A percentile compares a stretch with the other conserved stretches of the same genome.
Conservation (phyloP, 2,888 invertebrate genomes). For the Pogonocherus hispidulus region DNA sequence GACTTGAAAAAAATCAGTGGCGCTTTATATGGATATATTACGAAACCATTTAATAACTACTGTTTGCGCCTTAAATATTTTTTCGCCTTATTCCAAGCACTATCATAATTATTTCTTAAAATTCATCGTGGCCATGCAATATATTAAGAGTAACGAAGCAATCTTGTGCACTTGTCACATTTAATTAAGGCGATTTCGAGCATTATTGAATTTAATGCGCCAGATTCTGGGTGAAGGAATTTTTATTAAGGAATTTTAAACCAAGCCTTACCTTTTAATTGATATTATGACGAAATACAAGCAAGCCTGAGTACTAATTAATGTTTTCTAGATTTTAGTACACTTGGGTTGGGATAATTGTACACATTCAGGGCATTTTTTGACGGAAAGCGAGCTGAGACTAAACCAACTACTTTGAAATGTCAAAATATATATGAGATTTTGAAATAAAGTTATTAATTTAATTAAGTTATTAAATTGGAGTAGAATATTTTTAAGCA, state of each 20-base stretch:
- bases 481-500: too few species aligned
- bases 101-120: slow-evolving; percentile 5
- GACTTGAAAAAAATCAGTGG: too few species aligned
- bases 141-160: slow-evolving; percentile 8
- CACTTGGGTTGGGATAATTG: neutral
- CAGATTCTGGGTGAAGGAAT: slow-evolving; percentile 7
- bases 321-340: neutral
- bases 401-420: too few species aligned
- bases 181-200: neutral
- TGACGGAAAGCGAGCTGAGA: too few species aligned
- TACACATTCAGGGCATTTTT: neutral
- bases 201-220: neutral
- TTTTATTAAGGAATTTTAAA: slow-evolving; percentile 4
- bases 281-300: neutral
- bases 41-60: too few species aligned
- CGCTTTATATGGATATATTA: too few species aligned
- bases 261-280: neutral
- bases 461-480: too few species aligned
- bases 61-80: too few species aligned
- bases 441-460: too few species aligned
- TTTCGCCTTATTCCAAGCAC: too few species aligned
- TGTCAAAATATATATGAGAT: too few species aligned
- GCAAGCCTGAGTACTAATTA: neutral
- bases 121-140: neutral
- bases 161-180: slow-evolving; percentile 1